Conservation (phyloP, 2,888 invertebrate genomes). For the Coecobrya sp. region DNA sequence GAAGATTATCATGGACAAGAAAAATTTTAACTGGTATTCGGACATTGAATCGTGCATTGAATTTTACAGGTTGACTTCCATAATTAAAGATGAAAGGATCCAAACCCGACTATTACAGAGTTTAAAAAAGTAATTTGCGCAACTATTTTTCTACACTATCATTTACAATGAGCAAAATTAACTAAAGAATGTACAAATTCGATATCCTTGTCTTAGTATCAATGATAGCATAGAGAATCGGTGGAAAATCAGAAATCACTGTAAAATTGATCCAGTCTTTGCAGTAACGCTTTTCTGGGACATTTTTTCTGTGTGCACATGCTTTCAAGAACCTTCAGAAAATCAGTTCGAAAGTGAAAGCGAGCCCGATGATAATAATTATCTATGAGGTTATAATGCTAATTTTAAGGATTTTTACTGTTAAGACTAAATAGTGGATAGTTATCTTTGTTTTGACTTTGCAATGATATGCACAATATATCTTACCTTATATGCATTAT, state of each 20-base stretch:
- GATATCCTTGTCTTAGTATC: neutral
- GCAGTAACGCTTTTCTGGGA: neutral
- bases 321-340: neutral
- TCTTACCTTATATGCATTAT: no score
- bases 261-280: neutral
- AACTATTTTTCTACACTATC: neutral
- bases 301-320: neutral
- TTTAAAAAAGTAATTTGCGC: slow-evolving; percentile 25
- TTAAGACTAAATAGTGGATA: no score
- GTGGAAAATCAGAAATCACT: neutral
- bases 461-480: no score
- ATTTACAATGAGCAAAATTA: neutral
- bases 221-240: neutral
- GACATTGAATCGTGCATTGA: slow-evolving; percentile 21
- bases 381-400: neutral
- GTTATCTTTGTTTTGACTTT: no score
- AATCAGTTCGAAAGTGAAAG: neutral
- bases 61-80: neutral
- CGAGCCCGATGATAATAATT: neutral
- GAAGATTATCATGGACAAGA: neutral
- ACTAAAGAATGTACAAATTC: neutral
- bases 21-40: neutral
- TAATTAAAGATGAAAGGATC: neutral
- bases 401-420: no score
- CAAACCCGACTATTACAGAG: neutral